Percentiles rank a stretch among this genome's conserved stretches.
phyloP scores from a whole-genome alignment of 2,113 vertebrate species.

The Micronycteris hirsuta region DNA sequence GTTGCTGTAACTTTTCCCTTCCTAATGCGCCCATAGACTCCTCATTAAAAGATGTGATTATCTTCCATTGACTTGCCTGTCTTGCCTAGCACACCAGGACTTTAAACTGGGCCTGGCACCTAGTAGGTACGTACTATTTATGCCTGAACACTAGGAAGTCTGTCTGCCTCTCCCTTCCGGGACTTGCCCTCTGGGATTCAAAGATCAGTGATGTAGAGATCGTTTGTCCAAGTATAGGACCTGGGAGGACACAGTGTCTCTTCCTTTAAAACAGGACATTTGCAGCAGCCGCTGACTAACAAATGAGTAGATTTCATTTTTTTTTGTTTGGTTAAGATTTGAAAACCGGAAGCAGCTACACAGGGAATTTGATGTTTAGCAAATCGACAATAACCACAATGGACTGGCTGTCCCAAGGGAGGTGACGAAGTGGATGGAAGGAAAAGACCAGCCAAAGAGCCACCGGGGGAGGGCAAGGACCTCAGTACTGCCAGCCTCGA shows the following conservation, averaged over 20 bases:
- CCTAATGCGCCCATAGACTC: neutral
- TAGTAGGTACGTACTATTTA: neutral
- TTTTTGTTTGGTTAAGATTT: neutral
- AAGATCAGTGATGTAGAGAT: neutral
- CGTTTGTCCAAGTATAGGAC: neutral
- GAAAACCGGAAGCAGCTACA: neutral
- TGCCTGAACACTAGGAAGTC: neutral
- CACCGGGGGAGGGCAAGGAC: neutral
- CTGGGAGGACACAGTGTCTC: neutral
- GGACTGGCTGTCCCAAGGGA: neutral
- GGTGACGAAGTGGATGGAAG: neutral
- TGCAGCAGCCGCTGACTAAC: neutral
- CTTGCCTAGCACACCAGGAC: neutral
- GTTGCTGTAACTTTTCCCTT: neutral
- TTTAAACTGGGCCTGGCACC: neutral
- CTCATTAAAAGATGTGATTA: neutral
- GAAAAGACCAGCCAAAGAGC: neutral
- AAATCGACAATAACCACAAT: neutral
- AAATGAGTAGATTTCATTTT: neutral
- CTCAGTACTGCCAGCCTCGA: rapidly evolving
- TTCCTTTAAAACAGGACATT: neutral
- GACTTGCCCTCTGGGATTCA: neutral
- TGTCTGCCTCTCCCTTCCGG: neutral
- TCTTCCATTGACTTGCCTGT: neutral
- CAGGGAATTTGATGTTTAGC: neutral